Evolutionary conservation across 2,888 invertebrate genomes (phyloP), one percentile per base, ranked within the genome.

Genomic region (Epicampocera succincta): DNA sequence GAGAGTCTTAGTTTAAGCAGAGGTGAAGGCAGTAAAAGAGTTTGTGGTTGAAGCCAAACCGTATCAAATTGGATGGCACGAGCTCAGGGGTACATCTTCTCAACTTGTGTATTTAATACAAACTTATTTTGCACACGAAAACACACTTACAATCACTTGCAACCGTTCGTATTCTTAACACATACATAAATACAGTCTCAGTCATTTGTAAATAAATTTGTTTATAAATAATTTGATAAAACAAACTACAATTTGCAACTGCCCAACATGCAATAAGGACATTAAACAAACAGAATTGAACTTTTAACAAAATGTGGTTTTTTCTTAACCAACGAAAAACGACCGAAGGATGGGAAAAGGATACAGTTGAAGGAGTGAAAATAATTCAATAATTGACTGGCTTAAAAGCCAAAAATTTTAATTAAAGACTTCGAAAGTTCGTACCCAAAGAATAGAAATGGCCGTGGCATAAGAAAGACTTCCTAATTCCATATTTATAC

Each of bases 211-310:
- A 65, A 65, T 65, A 25, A 74, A 56, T 66, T 48, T 48, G 50
- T 58, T 66, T 74, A 52, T 65, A 65, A 46, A 58, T 66, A 66
- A 66, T 58, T 58, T 66, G 38, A 48, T 58, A 75, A n/a, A 58
- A 58, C 38, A 65, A 74, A 46, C 21, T 38, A 42, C 46, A 42
- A n/a, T 11, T 48, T 38, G 6, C 19, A 65, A n/a, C 44, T 66
- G 60, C n/a, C 13, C 46, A 56, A 75, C 66, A 75, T 75, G 74
- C 74, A 58, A 75, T 58, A 40, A 2, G 21, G 29, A 40, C 42
- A 66, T 75, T 66, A 75, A 56, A 38, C n/a, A 66, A 40, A 65
- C 63, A 2, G 17, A 48, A 58, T 66, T 75, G 17, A 50, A 25
- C 29, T 65, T 38, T 17, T 38, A 46, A 19, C 11, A 15, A 21